A percentile compares a stretch with the other conserved stretches of the same genome.
These are phyloP conservation scores for Cheilinus undulatus DNA, from an alignment of 2,113 vertebrate species.

Conservation along the genomic window DNA sequence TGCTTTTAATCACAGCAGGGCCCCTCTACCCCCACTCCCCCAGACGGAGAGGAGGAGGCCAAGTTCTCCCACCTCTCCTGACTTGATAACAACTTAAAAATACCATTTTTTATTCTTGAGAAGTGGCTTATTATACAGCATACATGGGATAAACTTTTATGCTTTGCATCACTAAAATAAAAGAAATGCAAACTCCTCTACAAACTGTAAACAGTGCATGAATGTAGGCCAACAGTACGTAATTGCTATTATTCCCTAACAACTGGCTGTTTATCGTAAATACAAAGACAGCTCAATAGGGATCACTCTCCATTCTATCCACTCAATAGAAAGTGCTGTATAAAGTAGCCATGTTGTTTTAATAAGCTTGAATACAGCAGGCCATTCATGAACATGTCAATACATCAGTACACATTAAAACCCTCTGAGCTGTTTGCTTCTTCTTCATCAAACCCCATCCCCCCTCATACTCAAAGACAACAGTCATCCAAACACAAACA, in stretches of 20 bases:
- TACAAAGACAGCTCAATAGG: constrained; percentile 20
- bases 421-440: constrained; percentile 23
- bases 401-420: constrained; percentile 42
- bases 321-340: constrained; percentile 19
- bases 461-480: neutral
- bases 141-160: neutral
- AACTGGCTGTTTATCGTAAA: constrained; percentile 43
- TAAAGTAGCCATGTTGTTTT: constrained; percentile 42
- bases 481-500: constrained; percentile 6
- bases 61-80: constrained; percentile 57
- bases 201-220: constrained; percentile 13
- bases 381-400: constrained; percentile 17
- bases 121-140: constrained; percentile 3
- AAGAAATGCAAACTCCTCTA: neutral
- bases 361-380: constrained; percentile 47
- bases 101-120: constrained; percentile 13
- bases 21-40: constrained; percentile 55
- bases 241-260: constrained; percentile 34
- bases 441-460: constrained; percentile 7
- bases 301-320: constrained; percentile 17
- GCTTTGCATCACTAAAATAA: neutral
- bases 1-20: constrained; percentile 90
- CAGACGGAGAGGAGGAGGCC: constrained; percentile 57
- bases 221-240: constrained; percentile 3
- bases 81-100: constrained; percentile 51